Conservation (phyloP, 2,797 vertebrate species). For the Garrulus glandarius region DNA sequence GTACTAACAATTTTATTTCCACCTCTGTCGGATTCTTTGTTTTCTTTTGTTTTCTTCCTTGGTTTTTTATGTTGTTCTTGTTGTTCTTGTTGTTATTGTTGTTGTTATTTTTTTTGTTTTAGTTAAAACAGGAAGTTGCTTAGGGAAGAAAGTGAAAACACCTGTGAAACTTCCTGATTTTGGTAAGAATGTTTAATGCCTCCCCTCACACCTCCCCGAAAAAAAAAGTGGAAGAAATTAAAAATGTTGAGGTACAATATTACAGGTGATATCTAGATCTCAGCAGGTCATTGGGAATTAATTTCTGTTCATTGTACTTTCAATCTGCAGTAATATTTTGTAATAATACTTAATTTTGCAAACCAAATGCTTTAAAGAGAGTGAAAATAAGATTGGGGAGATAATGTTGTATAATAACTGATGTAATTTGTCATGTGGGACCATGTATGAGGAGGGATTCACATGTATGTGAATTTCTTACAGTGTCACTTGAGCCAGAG, state of each 20-base stretch:
- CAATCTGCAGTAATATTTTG: neutral
- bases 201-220: too few relatives aligned
- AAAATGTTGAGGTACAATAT: neutral
- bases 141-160: neutral
- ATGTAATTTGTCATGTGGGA: neutral
- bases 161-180: neutral
- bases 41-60: neutral
- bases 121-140: neutral
- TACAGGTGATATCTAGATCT: neutral
- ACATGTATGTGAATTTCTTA: neutral
- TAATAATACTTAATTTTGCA: neutral
- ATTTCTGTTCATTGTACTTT: neutral
- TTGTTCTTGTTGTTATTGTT: too few relatives aligned
- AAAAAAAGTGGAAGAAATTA: neutral
- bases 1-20: neutral
- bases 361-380: neutral
- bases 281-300: neutral
- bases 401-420: neutral
- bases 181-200: neutral
- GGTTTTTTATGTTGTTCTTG: too few relatives aligned
- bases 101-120: too few relatives aligned
- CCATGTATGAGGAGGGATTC: neutral
- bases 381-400: neutral
- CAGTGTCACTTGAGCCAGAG: constrained; percentile 3
- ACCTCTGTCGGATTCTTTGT: neutral